Percentiles rank a stretch among this genome's conserved stretches.
Evolutionary conservation across 2,888 invertebrate genomes (phyloP).

Genomic region (Drosophila affinis): DNA sequence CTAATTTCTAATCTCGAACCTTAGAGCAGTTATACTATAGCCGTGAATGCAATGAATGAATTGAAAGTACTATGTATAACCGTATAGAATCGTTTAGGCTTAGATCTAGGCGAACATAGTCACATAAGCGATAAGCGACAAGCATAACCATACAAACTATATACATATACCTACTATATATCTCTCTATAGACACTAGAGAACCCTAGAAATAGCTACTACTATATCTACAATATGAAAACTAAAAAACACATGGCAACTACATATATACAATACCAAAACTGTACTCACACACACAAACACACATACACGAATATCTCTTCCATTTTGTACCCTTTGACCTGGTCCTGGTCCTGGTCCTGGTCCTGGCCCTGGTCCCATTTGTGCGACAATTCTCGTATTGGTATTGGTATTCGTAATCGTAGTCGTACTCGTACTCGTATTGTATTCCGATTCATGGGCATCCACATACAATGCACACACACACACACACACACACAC

Average conservation of each 20-base stretch:
- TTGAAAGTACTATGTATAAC: conserved; percentile 25
- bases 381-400: too few species aligned
- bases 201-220: conserved; percentile 32
- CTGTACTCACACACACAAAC: conserved; percentile 24
- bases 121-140: conserved; percentile 11
- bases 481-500: not conserved
- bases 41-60: conserved; percentile 9
- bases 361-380: not conserved
- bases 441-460: conserved; percentile 38
- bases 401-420: too few species aligned
- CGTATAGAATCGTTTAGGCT: conserved; percentile 49
- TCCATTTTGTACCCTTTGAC: conserved; percentile 23
- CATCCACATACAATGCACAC: not conserved
- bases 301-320: conserved; percentile 16
- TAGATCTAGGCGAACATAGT: conserved; percentile 51
- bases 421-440: not conserved
- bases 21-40: conserved; percentile 41
- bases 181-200: conserved; percentile 18
- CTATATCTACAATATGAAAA: conserved; percentile 9
- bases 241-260: conserved; percentile 12
- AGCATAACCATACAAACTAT: conserved; percentile 10
- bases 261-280: conserved; percentile 14
- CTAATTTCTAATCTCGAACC: too few species aligned
- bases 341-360: conserved; percentile 34
- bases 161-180: conserved; percentile 12